phyloP scores from a whole-genome alignment of 2,797 vertebrate genomes.

The Nyctalus aviator region DNA sequence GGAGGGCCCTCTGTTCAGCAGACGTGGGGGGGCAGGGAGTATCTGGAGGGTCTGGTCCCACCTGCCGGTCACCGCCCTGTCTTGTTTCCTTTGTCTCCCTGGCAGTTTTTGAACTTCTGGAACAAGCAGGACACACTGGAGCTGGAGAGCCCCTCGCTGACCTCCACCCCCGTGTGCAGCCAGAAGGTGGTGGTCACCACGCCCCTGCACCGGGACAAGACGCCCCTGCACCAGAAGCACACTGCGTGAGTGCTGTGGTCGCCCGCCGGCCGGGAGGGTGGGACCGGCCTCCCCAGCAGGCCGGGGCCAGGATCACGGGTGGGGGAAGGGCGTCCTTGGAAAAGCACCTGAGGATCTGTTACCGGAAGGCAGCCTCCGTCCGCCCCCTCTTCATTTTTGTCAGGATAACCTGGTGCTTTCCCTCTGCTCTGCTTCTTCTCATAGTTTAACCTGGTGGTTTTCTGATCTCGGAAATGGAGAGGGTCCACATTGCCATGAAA shows the following conservation, averaged over 20 bases:
- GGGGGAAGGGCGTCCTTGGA: background rate
- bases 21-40: rapidly evolving
- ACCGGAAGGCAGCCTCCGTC: background rate
- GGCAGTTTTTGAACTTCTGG: constrained; percentile 98
- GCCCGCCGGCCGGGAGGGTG: no score
- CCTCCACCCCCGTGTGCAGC: constrained; percentile 97
- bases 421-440: background rate
- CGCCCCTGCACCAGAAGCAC: constrained; percentile 95
- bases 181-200: constrained; percentile 97
- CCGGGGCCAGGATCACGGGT: background rate
- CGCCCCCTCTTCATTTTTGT: background rate
- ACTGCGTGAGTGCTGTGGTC: constrained; percentile 89
- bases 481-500: background rate
- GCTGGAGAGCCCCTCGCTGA: constrained; percentile 96
- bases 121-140: constrained; percentile 96
- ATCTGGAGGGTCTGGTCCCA: no score
- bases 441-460: background rate
- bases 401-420: background rate
- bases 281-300: background rate
- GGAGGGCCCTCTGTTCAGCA: background rate
- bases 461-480: background rate
- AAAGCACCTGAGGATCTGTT: background rate
- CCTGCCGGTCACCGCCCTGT: background rate
- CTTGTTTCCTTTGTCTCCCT: constrained; percentile 47
- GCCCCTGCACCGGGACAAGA: constrained; percentile 97